Conservation (phyloP, 2,797 vertebrate genomes). For the Sebastes goodei region DNA sequence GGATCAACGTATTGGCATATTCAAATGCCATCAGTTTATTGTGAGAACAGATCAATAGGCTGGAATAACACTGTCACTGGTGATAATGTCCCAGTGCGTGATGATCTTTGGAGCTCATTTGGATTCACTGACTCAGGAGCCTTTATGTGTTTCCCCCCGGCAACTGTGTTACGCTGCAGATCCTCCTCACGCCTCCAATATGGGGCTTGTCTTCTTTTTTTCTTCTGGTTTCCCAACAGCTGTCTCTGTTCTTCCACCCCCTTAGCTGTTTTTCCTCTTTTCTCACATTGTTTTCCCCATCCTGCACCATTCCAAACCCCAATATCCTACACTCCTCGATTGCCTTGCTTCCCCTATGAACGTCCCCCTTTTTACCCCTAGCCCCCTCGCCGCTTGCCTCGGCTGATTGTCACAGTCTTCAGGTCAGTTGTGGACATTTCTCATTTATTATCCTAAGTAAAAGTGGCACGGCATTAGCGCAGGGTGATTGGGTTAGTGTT, state of each 20-base stretch:
- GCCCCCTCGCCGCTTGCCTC: constrained; percentile 16
- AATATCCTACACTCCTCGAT: background rate
- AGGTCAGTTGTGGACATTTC: constrained; percentile 77
- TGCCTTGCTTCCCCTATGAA: constrained; percentile 22
- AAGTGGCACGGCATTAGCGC: constrained; percentile 78
- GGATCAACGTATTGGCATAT: constrained; percentile 78
- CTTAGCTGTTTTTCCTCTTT: background rate
- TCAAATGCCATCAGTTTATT: constrained; percentile 80
- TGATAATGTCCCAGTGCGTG: constrained; percentile 68
- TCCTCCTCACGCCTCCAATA: constrained; percentile 8
- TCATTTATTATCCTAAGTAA: constrained; percentile 83
- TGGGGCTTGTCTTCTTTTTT: background rate
- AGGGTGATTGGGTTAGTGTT: constrained; percentile 83
- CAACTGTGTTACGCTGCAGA: constrained; percentile 42
- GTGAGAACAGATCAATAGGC: constrained; percentile 73
- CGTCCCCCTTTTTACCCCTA: constrained; percentile 1
- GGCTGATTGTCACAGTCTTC: constrained; percentile 61
- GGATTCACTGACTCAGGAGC: constrained; percentile 69
- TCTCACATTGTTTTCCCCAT: background rate
- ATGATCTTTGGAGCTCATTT: constrained; percentile 69
- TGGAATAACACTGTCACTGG: constrained; percentile 75
- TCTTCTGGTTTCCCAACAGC: constrained; percentile 5
- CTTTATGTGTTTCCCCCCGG: constrained; percentile 42
- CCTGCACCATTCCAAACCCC: background rate
- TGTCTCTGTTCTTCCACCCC: background rate